Evolutionary conservation across 2,113 vertebrate species (phyloP).

Genomic region (Vidua macroura): DNA sequence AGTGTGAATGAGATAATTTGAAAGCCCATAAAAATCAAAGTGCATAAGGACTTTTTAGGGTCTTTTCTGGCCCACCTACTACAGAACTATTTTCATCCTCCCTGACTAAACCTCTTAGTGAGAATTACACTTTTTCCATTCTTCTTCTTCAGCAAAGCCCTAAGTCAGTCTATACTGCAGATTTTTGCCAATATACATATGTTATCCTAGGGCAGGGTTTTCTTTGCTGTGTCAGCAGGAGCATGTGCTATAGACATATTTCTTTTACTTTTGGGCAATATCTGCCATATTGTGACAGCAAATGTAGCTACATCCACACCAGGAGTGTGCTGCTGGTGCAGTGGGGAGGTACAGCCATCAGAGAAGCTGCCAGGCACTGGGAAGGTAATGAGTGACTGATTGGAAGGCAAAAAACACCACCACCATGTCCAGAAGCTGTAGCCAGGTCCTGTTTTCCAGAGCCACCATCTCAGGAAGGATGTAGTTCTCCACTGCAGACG

Average conservation of each 20-base stretch:
- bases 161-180: not conserved
- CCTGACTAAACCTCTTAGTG: not conserved
- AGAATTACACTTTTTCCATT: not conserved
- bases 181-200: not conserved
- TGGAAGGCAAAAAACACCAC: not conserved
- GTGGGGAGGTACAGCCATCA: not conserved
- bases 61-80: not conserved
- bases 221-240: not conserved
- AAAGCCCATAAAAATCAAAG: not conserved
- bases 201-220: not conserved
- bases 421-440: not conserved
- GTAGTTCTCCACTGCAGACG: not conserved
- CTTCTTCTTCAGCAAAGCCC: not conserved
- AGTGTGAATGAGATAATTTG: not conserved
- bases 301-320: not conserved
- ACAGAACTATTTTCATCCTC: not conserved
- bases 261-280: not conserved
- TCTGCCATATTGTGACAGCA: not conserved
- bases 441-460: not conserved
- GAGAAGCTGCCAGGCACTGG: not conserved
- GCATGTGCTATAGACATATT: not conserved
- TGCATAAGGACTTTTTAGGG: not conserved
- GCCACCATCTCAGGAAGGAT: not conserved
- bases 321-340: not conserved
- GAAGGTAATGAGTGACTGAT: not conserved